Percentiles rank a stretch among this genome's conserved stretches.
These are phyloP conservation scores for Pteria penguin DNA, from an alignment of 2,888 invertebrate genomes.

Conservation along the genomic window DNA sequence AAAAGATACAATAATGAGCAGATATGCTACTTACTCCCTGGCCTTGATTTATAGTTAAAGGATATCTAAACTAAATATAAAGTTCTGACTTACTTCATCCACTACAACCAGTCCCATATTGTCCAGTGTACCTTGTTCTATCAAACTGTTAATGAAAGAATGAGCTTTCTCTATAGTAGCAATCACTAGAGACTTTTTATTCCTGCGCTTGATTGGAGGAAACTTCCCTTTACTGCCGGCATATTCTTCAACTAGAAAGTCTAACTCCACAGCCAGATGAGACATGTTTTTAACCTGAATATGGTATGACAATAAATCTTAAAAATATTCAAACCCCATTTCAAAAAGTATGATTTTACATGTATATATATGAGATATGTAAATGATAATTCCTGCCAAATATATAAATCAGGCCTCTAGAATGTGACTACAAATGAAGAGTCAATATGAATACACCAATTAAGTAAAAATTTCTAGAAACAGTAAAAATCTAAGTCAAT, in stretches of 20 bases:
- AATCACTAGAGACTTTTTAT: constrained; percentile 90
- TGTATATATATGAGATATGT: too few species aligned
- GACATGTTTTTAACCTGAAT: constrained; percentile 89
- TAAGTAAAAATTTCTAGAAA: too few species aligned
- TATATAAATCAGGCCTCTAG: too few species aligned
- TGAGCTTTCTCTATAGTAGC: constrained; percentile 97
- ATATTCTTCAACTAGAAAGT: constrained; percentile 96
- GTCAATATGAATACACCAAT: too few species aligned
- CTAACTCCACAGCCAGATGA: constrained; percentile 91
- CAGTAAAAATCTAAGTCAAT: too few species aligned
- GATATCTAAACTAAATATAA: too few species aligned
- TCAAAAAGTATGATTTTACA: too few species aligned
- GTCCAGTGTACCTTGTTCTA: constrained; percentile 87
- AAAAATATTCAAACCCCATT: too few species aligned
- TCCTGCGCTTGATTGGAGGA: constrained; percentile 89
- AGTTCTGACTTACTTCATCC: constrained; percentile 86
- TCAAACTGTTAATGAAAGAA: constrained; percentile 90
- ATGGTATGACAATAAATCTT: too few species aligned
- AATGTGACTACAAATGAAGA: too few species aligned
- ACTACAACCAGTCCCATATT: constrained; percentile 90
- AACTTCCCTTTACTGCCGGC: constrained; percentile 92
- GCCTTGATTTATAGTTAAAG: background rate
- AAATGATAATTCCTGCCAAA: too few species aligned
- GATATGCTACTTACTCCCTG: background rate
- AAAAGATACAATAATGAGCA: background rate